Evolutionary conservation across 2,888 invertebrate species (phyloP), one percentile per base, ranked within the genome.

Genomic region (Falcaria lacertinaria): DNA sequence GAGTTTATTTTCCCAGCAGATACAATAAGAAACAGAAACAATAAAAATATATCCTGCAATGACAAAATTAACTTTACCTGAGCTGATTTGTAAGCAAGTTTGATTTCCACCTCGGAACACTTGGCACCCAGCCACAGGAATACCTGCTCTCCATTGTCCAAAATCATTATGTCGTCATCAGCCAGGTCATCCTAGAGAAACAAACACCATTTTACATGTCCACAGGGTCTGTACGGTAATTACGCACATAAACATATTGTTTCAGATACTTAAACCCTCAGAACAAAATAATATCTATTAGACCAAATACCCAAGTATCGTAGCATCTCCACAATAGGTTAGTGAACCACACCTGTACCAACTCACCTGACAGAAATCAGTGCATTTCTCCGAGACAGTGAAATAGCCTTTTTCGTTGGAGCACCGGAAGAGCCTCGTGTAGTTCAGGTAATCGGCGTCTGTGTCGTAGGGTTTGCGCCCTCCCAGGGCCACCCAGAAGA

Each of bases 371-470:
- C 98, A 98, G 87, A 98, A 98, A 83, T 98, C 98, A 0, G 97
- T 95, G 86, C 99, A 99, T 78, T 99, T 99, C 83, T 99, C 99
- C 0, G 98, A 98, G 33, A 99, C 98, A 0, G 97, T 96, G 81
- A 99, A 99, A 85, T 98, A 99, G 4, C 99, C 99, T 76, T 98
- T 98, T 75, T 99, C 99, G 80, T 99, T 99, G 36, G 99, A 99
- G 83, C 99, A 99, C 42, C 99, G 93, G 90, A 99, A 99, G 33
- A 99, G 90, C 39, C 99, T 91, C 1, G 98, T 97, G 81, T 93
- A 96, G 69, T 96, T 92, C 94, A 99, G 98, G 75, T 95, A 99
- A 34, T 94, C 94, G 0, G 97, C 97, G 69, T 96, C 94, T 4
- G 91, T 91, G 45, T 98, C 98, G 76, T 98, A 97, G 0, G 94